phyloP scores from a whole-genome alignment of 2,113 vertebrate genomes.

The Sphyrna mokarran region DNA sequence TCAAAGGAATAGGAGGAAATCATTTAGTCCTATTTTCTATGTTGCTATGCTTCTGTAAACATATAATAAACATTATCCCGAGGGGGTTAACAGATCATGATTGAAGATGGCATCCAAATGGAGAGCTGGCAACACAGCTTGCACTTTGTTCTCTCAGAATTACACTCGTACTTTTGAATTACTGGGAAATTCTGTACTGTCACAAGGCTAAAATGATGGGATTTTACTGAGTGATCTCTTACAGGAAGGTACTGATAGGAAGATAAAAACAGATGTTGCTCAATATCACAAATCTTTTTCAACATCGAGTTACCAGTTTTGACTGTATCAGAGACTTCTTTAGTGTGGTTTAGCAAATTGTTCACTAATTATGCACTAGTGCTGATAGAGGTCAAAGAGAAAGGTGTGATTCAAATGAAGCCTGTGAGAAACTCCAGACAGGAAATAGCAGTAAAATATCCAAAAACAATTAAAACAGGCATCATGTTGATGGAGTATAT shows the following conservation, averaged over 20 bases:
- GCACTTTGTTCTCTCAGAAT: not conserved
- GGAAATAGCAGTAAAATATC: not conserved
- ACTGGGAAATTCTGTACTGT: not conserved
- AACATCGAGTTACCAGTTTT: not conserved
- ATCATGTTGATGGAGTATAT: not conserved
- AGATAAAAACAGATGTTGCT: not conserved
- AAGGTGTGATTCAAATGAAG: not conserved
- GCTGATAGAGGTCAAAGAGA: not conserved
- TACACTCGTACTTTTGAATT: not conserved
- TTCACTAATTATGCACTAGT: not conserved
- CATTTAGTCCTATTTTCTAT: too few relatives aligned
- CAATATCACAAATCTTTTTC: too few relatives aligned
- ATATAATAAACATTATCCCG: not conserved
- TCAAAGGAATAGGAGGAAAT: too few relatives aligned
- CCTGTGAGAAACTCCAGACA: not conserved
- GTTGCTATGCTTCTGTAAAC: too few relatives aligned
- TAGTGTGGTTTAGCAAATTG: not conserved
- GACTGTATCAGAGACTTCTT: not conserved
- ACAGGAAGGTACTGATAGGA: not conserved
- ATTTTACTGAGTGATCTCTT: not conserved
- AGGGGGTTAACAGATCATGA: not conserved
- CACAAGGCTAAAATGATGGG: not conserved
- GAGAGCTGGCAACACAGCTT: not conserved
- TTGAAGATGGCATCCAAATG: not conserved
- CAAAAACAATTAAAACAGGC: not conserved